A percentile compares a stretch with the other conserved stretches of the same genome.
Conservation (phyloP, 2,888 invertebrate genomes). For the Acanthosoma haemorrhoidale region DNA sequence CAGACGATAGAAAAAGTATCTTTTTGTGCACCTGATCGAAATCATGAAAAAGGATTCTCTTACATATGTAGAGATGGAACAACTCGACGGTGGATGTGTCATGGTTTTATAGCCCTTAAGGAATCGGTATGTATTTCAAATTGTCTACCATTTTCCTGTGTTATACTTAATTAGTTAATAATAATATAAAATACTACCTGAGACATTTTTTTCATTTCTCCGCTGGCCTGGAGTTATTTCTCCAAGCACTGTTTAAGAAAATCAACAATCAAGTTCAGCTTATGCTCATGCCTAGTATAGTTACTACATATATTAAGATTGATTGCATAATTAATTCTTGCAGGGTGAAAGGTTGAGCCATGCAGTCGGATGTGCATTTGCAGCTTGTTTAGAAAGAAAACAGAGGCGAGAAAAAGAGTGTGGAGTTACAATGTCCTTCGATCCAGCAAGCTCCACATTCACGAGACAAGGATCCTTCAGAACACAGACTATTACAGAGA, state of each 20-base stretch:
- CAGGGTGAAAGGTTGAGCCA: conserved; percentile 95
- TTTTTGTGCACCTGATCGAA: conserved; percentile 99
- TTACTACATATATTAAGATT: too few species aligned
- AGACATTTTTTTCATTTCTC: background rate
- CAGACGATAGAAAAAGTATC: conserved; percentile 99
- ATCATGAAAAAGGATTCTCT: conserved; percentile 95
- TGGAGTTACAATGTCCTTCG: conserved; percentile 87
- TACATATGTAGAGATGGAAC: conserved; percentile 99
- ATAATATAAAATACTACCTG: background rate
- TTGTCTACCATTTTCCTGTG: background rate
- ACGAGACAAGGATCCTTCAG: conserved; percentile 89
- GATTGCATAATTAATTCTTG: too few species aligned
- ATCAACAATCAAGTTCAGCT: too few species aligned
- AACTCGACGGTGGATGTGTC: conserved; percentile 99
- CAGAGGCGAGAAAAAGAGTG: conserved; percentile 96
- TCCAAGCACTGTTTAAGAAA: too few species aligned
- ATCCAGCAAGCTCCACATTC: conserved; percentile 83
- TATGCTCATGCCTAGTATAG: too few species aligned
- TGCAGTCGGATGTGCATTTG: conserved; percentile 99
- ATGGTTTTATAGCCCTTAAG: conserved; percentile 92
- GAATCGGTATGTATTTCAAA: conserved; percentile 61
- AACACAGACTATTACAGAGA: conserved; percentile 73
- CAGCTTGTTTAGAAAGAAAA: conserved; percentile 94
- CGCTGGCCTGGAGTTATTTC: too few species aligned
- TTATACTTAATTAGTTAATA: background rate